Conservation (phyloP, 64 coral and sea anemone genomes). For the Dendrophyllia cribrosa region DNA sequence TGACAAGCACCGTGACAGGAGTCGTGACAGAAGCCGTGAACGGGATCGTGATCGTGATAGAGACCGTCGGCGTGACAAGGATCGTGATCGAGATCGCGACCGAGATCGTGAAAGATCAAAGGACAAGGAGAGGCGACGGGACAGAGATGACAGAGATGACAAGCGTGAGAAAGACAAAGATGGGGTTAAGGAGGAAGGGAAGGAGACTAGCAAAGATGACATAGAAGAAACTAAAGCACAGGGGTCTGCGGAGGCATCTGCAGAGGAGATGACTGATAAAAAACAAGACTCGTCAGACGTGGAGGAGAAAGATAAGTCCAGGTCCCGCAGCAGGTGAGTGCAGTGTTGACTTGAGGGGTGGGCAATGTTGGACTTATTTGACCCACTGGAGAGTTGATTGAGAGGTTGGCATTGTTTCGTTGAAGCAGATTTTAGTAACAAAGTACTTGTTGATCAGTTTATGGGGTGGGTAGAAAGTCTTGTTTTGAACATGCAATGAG, state of each 20-base stretch:
- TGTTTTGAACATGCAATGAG: neutral
- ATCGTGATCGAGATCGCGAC: slow-evolving; percentile 20
- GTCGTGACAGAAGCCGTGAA: slow-evolving; percentile 43
- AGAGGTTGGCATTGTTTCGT: neutral
- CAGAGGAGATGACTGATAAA: slow-evolving; percentile 31
- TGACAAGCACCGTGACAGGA: slow-evolving; percentile 50
- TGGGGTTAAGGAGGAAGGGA: neutral
- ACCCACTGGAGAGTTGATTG: neutral
- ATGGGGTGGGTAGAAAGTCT: neutral
- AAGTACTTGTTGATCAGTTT: neutral
- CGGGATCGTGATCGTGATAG: slow-evolving; percentile 20
- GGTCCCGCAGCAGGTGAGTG: slow-evolving; percentile 91
- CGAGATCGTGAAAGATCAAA: slow-evolving; percentile 20
- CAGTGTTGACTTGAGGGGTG: neutral
- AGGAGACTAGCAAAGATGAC: slow-evolving; percentile 2
- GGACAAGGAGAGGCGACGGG: slow-evolving; percentile 7
- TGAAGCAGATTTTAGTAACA: neutral
- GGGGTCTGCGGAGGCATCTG: neutral
- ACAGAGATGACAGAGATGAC: slow-evolving; percentile 18
- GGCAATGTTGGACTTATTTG: neutral
- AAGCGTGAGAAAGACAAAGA: slow-evolving; percentile 33
- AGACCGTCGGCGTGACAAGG: slow-evolving; percentile 26
- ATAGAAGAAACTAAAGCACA: neutral
- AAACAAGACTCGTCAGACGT: neutral
- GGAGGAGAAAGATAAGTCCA: slow-evolving; percentile 96